Evolutionary conservation across 2,797 vertebrate species (phyloP).

Genomic region (Australoheros facetus): DNA sequence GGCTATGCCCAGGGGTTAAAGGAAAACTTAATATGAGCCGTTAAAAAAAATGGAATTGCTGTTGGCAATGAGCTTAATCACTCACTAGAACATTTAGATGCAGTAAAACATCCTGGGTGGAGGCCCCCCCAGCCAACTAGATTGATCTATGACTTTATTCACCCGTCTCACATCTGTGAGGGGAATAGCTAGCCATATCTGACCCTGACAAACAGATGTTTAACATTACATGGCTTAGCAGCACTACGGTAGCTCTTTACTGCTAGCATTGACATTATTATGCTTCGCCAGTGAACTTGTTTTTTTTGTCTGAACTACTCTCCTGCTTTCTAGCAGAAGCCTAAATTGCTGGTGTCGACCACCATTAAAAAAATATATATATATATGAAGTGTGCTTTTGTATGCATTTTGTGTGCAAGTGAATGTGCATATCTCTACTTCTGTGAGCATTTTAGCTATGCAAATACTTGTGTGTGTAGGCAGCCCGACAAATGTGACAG

Average conservation of each 20-base stretch:
- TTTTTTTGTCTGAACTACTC: slow-evolving; percentile 1
- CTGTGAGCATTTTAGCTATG: slow-evolving; percentile 1
- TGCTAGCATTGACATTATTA: slow-evolving; percentile 19
- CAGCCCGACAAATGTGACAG: slow-evolving; percentile 36
- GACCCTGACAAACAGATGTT: slow-evolving; percentile 55
- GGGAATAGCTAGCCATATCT: slow-evolving; percentile 37
- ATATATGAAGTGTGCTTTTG: slow-evolving; percentile 20
- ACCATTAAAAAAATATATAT: slow-evolving; percentile 18
- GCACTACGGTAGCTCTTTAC: slow-evolving; percentile 26
- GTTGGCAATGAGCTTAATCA: slow-evolving; percentile 72
- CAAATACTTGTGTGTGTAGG: slow-evolving; percentile 34
- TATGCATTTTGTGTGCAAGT: slow-evolving; percentile 14
- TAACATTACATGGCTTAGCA: slow-evolving; percentile 45
- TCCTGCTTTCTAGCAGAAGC: neutral
- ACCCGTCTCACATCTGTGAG: slow-evolving; percentile 44
- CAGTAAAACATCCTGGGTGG: slow-evolving; percentile 63
- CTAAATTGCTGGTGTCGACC: slow-evolving; percentile 5
- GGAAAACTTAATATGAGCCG: slow-evolving; percentile 61
- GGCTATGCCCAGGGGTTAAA: slow-evolving; percentile 52
- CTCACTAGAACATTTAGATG: slow-evolving; percentile 64
- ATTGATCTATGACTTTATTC: slow-evolving; percentile 70
- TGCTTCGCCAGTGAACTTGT: slow-evolving; percentile 19
- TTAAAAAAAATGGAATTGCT: slow-evolving; percentile 65
- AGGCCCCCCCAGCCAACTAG: slow-evolving; percentile 52
- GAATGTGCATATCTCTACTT: slow-evolving; percentile 2